Percentiles rank a stretch among this genome's conserved stretches.
These are phyloP conservation scores for Daphoenositta chrysoptera DNA, from an alignment of 2,113 vertebrate species.

Conservation along the genomic window DNA sequence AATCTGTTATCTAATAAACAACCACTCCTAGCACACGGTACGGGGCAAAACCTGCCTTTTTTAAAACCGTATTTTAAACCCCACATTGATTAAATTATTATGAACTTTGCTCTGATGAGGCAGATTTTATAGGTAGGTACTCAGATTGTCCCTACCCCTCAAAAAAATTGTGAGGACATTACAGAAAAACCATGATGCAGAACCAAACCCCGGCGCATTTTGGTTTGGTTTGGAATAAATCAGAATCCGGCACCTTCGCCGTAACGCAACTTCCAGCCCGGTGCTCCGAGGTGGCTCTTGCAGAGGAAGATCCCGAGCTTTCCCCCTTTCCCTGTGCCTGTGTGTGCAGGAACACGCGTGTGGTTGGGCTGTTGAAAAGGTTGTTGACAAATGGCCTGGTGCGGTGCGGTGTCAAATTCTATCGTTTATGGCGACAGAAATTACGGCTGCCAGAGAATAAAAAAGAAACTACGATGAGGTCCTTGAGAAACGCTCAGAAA, in stretches of 20 bases:
- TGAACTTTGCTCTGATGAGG: background rate
- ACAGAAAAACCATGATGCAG: rapidly evolving
- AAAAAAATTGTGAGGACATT: background rate
- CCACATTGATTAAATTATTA: background rate
- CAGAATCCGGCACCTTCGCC: rapidly evolving
- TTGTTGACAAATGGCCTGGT: conserved; percentile 57
- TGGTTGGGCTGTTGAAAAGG: conserved; percentile 49
- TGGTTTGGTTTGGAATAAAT: background rate
- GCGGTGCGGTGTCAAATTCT: conserved; percentile 26
- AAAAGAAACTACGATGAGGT: background rate
- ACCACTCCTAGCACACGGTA: background rate
- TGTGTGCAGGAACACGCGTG: background rate
- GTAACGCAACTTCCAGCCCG: rapidly evolving
- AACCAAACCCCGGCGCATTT: rapidly evolving
- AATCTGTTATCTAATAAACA: background rate
- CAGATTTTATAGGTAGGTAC: background rate
- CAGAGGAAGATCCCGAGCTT: background rate
- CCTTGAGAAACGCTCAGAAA: background rate
- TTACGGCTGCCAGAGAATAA: background rate
- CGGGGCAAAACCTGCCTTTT: background rate
- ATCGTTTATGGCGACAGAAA: background rate
- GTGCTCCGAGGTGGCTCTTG: background rate
- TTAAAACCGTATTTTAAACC: background rate
- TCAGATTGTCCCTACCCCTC: background rate
- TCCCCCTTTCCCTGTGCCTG: background rate